Evolutionary conservation across 2,888 invertebrate genomes (phyloP), one percentile per base, ranked within the genome.

Genomic region (Branchinecta sandiegonensis): DNA sequence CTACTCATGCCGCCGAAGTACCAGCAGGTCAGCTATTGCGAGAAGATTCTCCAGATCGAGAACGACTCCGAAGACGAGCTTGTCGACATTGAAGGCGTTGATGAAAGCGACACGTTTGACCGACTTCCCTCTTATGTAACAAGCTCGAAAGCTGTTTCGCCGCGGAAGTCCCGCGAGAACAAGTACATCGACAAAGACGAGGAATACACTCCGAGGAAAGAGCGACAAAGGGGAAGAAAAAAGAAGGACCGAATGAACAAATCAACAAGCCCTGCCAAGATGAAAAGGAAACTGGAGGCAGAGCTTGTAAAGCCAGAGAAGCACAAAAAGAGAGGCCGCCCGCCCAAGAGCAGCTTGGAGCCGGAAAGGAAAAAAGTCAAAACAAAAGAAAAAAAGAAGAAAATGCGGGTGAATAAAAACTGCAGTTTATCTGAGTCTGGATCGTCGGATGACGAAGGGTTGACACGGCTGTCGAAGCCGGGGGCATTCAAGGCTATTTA

Each of bases 41-140:
- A 46, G 13, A 67, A 47, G 23, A 46, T 47, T 37, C 23, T 68
- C 47, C 66, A 46, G 37, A 17, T 66, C n/a, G 46, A 37, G 46
- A 66, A 66, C 14, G 65, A 66, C n/a, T 66, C 23, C 7, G 68
- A 66, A 13, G 65, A 66, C 48, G 47, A 67, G 14, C 65, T 67
- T 37, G 64, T 65, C 14, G 66, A 66, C 47, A 66, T 66, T 11
- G 66, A 66, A 66, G 47, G 66, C 13, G 46, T 46, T 66, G 66
- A 66, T 66, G 66, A 66, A 56, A 56, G 56, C 17, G 56, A 56
- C 9, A 17, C 56, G 17, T 56, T 56, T 56, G 56, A 56, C 56
- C 56, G 56, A 14, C 17, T 56, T n/a, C 56, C 56, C 56, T 56
- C 56, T 56, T 56, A 56, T 56, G 56, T 56, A 8, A 56, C 56